Conservation (phyloP, 2,888 invertebrate genomes). For the Ectemnius lituratus region DNA sequence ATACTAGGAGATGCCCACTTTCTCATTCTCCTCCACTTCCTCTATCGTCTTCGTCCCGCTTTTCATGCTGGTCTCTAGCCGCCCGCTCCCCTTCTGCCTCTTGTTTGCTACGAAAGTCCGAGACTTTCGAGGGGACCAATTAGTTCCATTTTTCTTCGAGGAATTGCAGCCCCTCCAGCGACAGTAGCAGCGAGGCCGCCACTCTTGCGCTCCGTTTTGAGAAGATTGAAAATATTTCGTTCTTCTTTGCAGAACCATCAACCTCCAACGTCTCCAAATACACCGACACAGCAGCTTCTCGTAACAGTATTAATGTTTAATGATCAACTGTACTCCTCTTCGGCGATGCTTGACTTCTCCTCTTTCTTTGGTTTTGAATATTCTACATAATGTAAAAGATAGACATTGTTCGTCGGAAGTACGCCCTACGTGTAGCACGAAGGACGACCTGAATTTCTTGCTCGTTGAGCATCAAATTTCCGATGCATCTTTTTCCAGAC, state of each 20-base stretch:
- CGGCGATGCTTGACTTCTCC: conserved; percentile 11
- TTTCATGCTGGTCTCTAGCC: conserved; percentile 44
- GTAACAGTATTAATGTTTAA: background rate
- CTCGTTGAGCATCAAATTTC: conserved; percentile 39
- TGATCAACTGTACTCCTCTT: no score
- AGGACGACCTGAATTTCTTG: conserved; percentile 50
- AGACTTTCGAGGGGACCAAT: conserved; percentile 74
- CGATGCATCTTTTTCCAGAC: conserved; percentile 29
- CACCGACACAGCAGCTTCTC: conserved; percentile 2
- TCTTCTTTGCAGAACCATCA: background rate
- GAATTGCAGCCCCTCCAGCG: conserved; percentile 44
- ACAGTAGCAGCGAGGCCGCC: conserved; percentile 14
- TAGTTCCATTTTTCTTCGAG: conserved; percentile 75
- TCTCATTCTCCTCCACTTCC: conserved; percentile 34
- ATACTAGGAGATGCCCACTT: conserved; percentile 68
- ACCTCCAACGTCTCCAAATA: background rate
- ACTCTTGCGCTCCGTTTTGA: background rate
- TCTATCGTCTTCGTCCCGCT: conserved; percentile 35
- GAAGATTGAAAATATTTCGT: conserved; percentile 6
- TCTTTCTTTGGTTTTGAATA: conserved; percentile 35
- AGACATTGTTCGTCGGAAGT: conserved; percentile 41
- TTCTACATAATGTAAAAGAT: conserved; percentile 25
- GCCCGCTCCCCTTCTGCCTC: conserved; percentile 36
- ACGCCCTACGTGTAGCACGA: conserved; percentile 34
- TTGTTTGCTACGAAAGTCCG: conserved; percentile 73